Percentiles rank a stretch among this genome's conserved stretches.
phyloP scores from a whole-genome alignment of 1,140 invertebrate genomes.

The Drosophila santomea region DNA sequence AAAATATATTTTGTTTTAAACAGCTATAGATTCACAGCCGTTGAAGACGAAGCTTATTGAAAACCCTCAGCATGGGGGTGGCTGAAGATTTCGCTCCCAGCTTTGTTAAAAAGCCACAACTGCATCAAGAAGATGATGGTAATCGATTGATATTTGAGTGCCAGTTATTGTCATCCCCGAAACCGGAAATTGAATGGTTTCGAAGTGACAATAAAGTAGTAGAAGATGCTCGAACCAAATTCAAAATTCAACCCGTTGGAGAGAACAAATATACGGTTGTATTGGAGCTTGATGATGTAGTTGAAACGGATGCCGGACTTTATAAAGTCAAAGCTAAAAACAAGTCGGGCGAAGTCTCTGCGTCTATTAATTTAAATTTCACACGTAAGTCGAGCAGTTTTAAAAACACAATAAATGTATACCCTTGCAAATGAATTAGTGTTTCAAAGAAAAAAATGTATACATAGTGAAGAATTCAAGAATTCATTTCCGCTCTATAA shows the following conservation, averaged over 20 bases:
- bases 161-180: constrained; percentile 93
- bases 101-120: constrained; percentile 98
- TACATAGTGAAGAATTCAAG: too few species aligned
- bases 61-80: constrained; percentile 82
- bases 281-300: constrained; percentile 97
- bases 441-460: too few species aligned
- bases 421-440: neutral
- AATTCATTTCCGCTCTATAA: too few species aligned
- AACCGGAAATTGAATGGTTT: constrained; percentile 96
- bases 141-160: constrained; percentile 98
- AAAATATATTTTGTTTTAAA: neutral
- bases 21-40: constrained; percentile 51
- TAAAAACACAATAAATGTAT: neutral
- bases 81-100: constrained; percentile 97
- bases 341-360: constrained; percentile 98
- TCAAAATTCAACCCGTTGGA: constrained; percentile 93
- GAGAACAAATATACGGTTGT: constrained; percentile 95
- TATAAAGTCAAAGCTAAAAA: constrained; percentile 99
- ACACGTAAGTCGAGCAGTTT: constrained; percentile 92
- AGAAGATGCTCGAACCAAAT: constrained; percentile 93
- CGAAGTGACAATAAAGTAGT: constrained; percentile 92
- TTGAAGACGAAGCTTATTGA: constrained; percentile 60
- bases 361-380: constrained; percentile 99
- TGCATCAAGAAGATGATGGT: constrained; percentile 97
- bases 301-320: constrained; percentile 97